Conservation (phyloP, 2,797 vertebrate species). For the Chrysocyon brachyurus region DNA sequence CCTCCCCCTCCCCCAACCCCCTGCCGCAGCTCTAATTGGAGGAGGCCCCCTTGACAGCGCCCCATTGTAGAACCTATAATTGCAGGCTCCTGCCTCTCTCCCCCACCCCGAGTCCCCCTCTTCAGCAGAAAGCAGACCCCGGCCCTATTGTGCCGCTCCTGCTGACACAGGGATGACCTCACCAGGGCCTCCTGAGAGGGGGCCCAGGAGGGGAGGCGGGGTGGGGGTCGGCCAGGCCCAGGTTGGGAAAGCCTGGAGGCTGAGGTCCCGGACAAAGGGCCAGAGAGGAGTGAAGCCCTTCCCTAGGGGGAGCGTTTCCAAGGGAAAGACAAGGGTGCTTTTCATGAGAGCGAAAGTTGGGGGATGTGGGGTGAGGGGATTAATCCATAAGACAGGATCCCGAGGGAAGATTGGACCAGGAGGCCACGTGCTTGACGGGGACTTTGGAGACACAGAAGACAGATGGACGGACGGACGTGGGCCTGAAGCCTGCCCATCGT, state of each 20-base stretch:
- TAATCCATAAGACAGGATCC: conserved; percentile 26
- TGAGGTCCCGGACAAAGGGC: conserved; percentile 72
- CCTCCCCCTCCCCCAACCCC: background rate
- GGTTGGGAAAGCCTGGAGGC: conserved; percentile 64
- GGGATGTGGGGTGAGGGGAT: background rate
- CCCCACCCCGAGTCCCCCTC: conserved; percentile 23
- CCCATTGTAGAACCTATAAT: conserved; percentile 59
- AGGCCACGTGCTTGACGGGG: rapidly evolving
- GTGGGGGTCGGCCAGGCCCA: background rate
- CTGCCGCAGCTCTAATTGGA: background rate
- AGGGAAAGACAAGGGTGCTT: conserved; percentile 67
- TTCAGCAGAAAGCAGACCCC: conserved; percentile 25
- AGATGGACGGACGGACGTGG: background rate
- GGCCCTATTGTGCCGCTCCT: conserved; percentile 57
- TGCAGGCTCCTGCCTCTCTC: background rate
- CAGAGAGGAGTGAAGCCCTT: background rate
- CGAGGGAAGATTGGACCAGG: background rate
- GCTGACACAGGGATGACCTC: conserved; percentile 72
- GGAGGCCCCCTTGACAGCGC: background rate
- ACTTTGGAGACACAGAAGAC: background rate
- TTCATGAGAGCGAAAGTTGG: conserved; percentile 49
- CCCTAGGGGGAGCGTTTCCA: background rate
- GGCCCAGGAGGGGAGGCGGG: background rate
- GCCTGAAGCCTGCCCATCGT: background rate
- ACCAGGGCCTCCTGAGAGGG: conserved; percentile 60